Conservation (phyloP, 2,113 vertebrate species). For the Pimephales promelas region DNA sequence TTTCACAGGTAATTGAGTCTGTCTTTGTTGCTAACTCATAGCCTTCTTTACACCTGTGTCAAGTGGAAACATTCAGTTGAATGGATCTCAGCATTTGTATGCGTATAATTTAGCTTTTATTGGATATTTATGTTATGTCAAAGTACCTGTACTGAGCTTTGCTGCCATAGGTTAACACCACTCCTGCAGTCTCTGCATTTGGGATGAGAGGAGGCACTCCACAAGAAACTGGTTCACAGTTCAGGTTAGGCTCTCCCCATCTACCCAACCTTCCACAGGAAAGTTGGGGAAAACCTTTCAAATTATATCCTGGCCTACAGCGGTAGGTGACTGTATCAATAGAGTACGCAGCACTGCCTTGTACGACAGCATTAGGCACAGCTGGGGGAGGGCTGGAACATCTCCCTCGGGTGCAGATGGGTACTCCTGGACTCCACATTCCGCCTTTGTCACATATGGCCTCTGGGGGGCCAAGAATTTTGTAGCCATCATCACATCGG, state of each 20-base stretch:
- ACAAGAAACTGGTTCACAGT: slow-evolving; percentile 85
- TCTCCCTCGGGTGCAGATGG: slow-evolving; percentile 79
- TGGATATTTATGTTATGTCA: neutral
- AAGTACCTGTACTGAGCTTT: slow-evolving; percentile 88
- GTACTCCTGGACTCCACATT: slow-evolving; percentile 87
- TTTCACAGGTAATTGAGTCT: slow-evolving; percentile 79
- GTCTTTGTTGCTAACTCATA: slow-evolving; percentile 76
- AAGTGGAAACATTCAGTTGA: neutral
- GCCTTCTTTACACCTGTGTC: slow-evolving; percentile 87
- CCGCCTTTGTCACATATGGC: slow-evolving; percentile 84
- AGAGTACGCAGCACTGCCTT: slow-evolving; percentile 74
- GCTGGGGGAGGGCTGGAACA: slow-evolving; percentile 84
- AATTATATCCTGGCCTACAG: slow-evolving; percentile 84
- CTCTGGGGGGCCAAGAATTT: slow-evolving; percentile 81
- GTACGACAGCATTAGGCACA: slow-evolving; percentile 83
- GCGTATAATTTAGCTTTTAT: neutral
- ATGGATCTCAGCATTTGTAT: neutral
- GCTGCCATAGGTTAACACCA: slow-evolving; percentile 82
- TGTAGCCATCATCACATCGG: slow-evolving; percentile 85
- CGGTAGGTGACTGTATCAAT: slow-evolving; percentile 84
- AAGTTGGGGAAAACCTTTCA: slow-evolving; percentile 78
- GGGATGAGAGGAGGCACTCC: slow-evolving; percentile 82
- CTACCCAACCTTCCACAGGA: slow-evolving; percentile 81
- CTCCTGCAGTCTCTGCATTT: slow-evolving; percentile 78
- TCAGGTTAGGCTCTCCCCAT: slow-evolving; percentile 86